Evolutionary conservation across 2,113 vertebrate species (phyloP).

Genomic region (Ammodytes marinus): DNA sequence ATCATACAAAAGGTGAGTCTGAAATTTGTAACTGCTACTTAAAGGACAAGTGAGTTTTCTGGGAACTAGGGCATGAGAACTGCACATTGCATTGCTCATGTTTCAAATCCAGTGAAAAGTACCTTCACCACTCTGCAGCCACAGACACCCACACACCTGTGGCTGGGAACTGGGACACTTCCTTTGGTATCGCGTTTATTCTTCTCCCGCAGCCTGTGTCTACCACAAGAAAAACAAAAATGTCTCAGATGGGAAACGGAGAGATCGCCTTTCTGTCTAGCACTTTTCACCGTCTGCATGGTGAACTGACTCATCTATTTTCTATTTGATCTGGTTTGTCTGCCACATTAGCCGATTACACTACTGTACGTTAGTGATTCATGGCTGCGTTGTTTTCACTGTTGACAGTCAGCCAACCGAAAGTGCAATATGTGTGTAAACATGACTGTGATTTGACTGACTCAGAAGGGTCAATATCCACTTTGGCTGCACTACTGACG

Average conservation of each 20-base stretch:
- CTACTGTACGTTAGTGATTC: neutral
- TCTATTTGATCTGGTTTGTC: neutral
- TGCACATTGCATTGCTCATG: neutral
- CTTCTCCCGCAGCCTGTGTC: slow-evolving; percentile 7
- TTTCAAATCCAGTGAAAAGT: slow-evolving; percentile 20
- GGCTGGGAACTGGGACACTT: slow-evolving; percentile 39
- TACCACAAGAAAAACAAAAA: slow-evolving; percentile 58
- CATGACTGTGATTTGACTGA: neutral
- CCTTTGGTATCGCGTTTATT: slow-evolving; percentile 35
- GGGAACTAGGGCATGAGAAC: neutral
- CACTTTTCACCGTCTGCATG: slow-evolving; percentile 10
- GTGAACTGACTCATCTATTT: neutral
- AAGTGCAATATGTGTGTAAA: neutral
- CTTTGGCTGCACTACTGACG: neutral
- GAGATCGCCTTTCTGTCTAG: slow-evolving; percentile 50
- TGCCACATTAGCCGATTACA: slow-evolving; percentile 8
- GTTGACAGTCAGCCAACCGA: neutral
- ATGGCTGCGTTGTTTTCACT: neutral
- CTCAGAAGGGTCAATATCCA: neutral
- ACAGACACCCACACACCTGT: slow-evolving; percentile 29
- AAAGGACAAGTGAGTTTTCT: neutral
- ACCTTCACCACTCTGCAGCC: too few species aligned
- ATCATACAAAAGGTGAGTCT: neutral
- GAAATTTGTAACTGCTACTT: slow-evolving; percentile 10
- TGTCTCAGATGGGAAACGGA: slow-evolving; percentile 32